These are phyloP conservation scores for Sebastes wilsoni DNA, from an alignment of 2,797 vertebrate species.

Conservation along the genomic window DNA sequence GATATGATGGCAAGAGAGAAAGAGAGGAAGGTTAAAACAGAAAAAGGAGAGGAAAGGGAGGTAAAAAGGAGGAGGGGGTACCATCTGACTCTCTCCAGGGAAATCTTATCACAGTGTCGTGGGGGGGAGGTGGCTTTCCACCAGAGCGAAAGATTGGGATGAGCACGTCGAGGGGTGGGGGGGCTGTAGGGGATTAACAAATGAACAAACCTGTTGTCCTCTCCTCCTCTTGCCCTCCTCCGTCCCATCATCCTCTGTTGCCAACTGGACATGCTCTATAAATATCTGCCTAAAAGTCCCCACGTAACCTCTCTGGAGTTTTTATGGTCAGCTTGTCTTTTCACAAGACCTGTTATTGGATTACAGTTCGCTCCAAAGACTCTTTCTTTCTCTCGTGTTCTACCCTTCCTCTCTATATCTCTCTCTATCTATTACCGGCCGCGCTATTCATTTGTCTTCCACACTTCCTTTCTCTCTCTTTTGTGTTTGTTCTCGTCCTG, in stretches of 20 bases:
- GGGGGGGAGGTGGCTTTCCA: slow-evolving; percentile 18
- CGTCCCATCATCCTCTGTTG: slow-evolving; percentile 19
- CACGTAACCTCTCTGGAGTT: slow-evolving; percentile 51
- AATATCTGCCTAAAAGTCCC: slow-evolving; percentile 45
- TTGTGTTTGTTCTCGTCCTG: slow-evolving; percentile 19
- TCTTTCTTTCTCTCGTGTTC: slow-evolving; percentile 27
- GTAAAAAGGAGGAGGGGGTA: slow-evolving; percentile 13
- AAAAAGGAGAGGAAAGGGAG: slow-evolving; percentile 13
- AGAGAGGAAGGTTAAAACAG: slow-evolving; percentile 34
- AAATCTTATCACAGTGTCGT: slow-evolving; percentile 60
- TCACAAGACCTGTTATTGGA: slow-evolving; percentile 59
- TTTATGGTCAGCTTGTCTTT: slow-evolving; percentile 51
- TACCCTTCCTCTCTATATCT: slow-evolving; percentile 20
- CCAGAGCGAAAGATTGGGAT: slow-evolving; percentile 46
- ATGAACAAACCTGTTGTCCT: slow-evolving; percentile 65
- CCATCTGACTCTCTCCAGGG: slow-evolving; percentile 68
- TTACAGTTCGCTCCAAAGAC: slow-evolving; percentile 46
- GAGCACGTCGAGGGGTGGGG: slow-evolving; percentile 32
- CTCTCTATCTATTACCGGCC: slow-evolving; percentile 10
- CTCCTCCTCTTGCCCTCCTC: slow-evolving; percentile 10
- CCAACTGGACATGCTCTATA: slow-evolving; percentile 51
- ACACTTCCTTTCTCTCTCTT: slow-evolving; percentile 8
- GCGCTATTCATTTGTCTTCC: slow-evolving; percentile 4
- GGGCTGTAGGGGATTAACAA: slow-evolving; percentile 57
- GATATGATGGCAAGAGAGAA: slow-evolving; percentile 56